phyloP scores from a whole-genome alignment of 2,797 vertebrate species.

The Mus minutoides region DNA sequence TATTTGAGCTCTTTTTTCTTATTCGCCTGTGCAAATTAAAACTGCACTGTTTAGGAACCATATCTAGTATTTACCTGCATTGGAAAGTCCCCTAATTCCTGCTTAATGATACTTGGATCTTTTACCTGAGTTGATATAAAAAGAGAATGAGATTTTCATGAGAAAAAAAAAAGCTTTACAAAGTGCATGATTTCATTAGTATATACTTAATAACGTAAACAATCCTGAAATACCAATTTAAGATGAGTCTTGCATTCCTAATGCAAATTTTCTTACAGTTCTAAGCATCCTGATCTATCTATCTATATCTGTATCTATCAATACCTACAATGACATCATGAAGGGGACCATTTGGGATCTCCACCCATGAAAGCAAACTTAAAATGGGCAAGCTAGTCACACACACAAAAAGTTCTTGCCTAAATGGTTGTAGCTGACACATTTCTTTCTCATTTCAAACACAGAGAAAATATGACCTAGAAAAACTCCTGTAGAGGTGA shows the following conservation, averaged over 20 bases:
- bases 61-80: neutral
- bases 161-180: neutral
- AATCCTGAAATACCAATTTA: neutral
- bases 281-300: neutral
- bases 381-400: neutral
- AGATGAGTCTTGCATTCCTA: neutral
- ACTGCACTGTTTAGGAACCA: neutral
- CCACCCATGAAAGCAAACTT: neutral
- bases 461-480: conserved; percentile 18
- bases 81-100: neutral
- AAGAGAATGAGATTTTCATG: conserved; percentile 30
- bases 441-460: conserved; percentile 61
- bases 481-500: conserved; percentile 56
- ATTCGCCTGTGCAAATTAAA: neutral
- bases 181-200: neutral
- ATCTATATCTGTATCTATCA: neutral
- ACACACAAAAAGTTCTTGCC: neutral
- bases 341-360: neutral
- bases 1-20: conserved; percentile 32
- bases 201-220: conserved; percentile 19
- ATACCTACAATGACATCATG: neutral
- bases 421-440: conserved; percentile 25
- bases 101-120: neutral
- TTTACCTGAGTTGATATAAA: neutral
- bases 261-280: neutral